Conservation (phyloP, 2,797 vertebrate species). For the Oreonectes daqikongensis region DNA sequence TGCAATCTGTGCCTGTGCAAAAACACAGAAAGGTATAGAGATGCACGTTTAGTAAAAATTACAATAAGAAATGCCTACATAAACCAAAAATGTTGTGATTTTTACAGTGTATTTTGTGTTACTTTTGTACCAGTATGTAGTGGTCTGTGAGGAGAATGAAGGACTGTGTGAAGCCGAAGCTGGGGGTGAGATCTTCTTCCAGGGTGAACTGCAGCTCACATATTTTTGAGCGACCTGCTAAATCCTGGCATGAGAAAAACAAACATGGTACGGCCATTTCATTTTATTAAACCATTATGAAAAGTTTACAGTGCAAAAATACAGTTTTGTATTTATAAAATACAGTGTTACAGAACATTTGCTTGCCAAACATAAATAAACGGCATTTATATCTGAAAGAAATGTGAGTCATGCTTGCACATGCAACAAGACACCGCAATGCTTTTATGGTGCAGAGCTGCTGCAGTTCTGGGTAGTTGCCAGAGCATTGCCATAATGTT, state of each 20-base stretch:
- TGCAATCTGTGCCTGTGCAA: slow-evolving; percentile 74
- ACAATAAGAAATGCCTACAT: neutral
- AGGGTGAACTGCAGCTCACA: slow-evolving; percentile 85
- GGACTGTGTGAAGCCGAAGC: slow-evolving; percentile 85
- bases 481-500: neutral
- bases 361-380: neutral
- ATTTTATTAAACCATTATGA: neutral
- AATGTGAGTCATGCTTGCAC: neutral
- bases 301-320: neutral
- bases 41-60: neutral
- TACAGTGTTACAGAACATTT: neutral
- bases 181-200: slow-evolving; percentile 80
- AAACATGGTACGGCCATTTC: neutral
- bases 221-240: slow-evolving; percentile 76
- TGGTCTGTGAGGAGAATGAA: slow-evolving; percentile 92
- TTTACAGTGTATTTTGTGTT: neutral
- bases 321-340: neutral
- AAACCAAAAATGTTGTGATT: neutral
- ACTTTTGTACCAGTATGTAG: slow-evolving; percentile 79
- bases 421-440: neutral
- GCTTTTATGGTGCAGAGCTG: neutral
- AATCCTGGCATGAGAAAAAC: slow-evolving; percentile 77
- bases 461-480: neutral
- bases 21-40: slow-evolving; percentile 1
- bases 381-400: neutral